These are phyloP conservation scores for Rhopilema esculentum DNA, from an alignment of 30 jellyfish, hydroid and myxozoan species.

Conservation along the genomic window DNA sequence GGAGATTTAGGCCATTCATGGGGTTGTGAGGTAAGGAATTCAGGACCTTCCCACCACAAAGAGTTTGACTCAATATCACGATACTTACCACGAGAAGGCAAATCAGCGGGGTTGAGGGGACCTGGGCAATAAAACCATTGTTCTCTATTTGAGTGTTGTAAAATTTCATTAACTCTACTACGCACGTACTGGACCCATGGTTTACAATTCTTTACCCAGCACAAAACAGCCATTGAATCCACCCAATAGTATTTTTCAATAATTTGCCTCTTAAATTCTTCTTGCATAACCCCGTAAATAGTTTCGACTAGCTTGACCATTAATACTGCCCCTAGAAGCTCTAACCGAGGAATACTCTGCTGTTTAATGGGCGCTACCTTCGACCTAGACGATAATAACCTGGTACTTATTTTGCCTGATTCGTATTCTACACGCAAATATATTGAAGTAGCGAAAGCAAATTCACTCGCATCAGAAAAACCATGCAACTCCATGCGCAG, in stretches of 20 bases:
- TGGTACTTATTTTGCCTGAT: neutral
- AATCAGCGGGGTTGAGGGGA: conserved; percentile 24
- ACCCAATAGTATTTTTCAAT: conserved; percentile 10
- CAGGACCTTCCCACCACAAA: conserved; percentile 58
- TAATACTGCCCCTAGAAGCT: neutral
- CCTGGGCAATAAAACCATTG: conserved; percentile 29
- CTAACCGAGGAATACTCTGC: conserved; percentile 25
- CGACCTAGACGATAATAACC: conserved; percentile 8
- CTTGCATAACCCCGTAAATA: neutral
- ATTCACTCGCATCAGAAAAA: neutral
- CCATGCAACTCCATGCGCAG: neutral
- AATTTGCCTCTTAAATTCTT: neutral
- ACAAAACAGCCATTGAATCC: conserved; percentile 1
- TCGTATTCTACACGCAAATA: neutral
- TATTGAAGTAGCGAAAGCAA: neutral
- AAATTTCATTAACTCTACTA: conserved; percentile 5
- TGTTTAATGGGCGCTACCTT: conserved; percentile 16
- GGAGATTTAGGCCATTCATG: conserved; percentile 21
- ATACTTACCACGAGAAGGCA: conserved; percentile 42
- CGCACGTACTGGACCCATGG: conserved; percentile 27
- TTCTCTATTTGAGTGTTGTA: conserved; percentile 8
- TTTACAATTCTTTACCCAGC: conserved; percentile 22
- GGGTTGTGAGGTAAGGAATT: neutral
- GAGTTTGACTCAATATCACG: neutral
- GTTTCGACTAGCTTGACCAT: neutral